Evolutionary conservation across 2,113 vertebrate species (phyloP), one percentile per base, ranked within the genome.

Genomic region (Piaya cayana): DNA sequence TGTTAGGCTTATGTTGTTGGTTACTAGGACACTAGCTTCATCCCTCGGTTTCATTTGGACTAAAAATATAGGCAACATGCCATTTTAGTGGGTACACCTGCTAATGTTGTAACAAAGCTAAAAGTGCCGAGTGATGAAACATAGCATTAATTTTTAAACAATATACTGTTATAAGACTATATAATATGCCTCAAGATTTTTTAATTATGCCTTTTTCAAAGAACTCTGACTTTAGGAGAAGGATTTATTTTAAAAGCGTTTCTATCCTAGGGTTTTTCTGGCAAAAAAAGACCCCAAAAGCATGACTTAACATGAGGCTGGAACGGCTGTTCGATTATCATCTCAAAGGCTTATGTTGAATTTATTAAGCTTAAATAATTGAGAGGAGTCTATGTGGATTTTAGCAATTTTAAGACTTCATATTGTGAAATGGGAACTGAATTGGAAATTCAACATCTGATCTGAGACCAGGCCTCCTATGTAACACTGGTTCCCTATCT

Each of bases 221-320:
- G 27, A 65, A 15, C 25, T 52, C 26, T 74, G 18, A 26, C 47
- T 95, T 17, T 12, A 91, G 67, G 45, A 62, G 29, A 62, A 36
- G 22, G 36, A 74, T 92, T 88, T 86, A 55, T 88, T 94, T 86
- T 39, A 77, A 91, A 95, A 83, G 72, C 11, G 4, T 15, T 2
- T 70, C 55, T 86, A 36, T 70, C 42, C 36, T 69, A 49, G 27
- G 2, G 1, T 30, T 39, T 90, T 69, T 62, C 36, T 70, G 30
- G 7, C 78, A 76, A 65, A 55, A 62, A 55, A 0, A 0, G 17
- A 65, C 18, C 11, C 0, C 0, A 42, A 89, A 32, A 1, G 8
- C 9, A 32, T 23, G 7, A 21, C 18, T 77, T 86, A 74, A 70
- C 47, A 75, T 37, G 58, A 58, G 29, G 15, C 42, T 84, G 52